Evolutionary conservation across 2,888 invertebrate genomes (phyloP), one percentile per base, ranked within the genome.

Genomic region (Philaethria dido): DNA sequence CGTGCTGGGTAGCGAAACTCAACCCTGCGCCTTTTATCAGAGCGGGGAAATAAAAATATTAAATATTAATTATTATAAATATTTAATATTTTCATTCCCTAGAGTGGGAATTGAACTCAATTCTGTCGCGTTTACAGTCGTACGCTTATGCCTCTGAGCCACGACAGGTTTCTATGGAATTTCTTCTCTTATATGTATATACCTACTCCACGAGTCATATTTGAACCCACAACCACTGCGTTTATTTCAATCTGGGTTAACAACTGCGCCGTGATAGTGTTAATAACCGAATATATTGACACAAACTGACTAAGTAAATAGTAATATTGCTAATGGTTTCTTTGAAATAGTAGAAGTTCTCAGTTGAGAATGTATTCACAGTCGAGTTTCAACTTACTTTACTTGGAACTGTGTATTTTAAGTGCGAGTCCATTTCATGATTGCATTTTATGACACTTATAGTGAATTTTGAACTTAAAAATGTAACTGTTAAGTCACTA

Each of bases 371-470:
- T 25, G 48, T 14, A 48, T 48, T 48, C n/a, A 13, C 20, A 3
- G 0, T 48, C 5, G 8, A 48, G 48, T 48, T 48, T 52, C 16
- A 33, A 29, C n/a, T 9, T 29, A 29, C 29, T 11, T 52, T 16
- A 22, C 9, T 50, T 29, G 50, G 11, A 50, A 50, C n/a, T 50
- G n/a, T 50, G n/a, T 29, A 29, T 50, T 50, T n/a, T 16, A 50
- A 9, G 29, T 29, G 11, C 0, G n/a, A 29, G 25, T 22, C 22
- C 14, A 48, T 50, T 50, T 50, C 25, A 3, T 29, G 50, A 50
- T 50, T 50, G 50, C 25, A 50, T 29, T 50, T 25, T 6, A n/a
- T 9, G 2, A 9, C 8, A 9, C 16, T 52, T 52, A 11, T 1
- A 16, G 1, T 1, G 6, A 4, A 29, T 29, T 29, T 4, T 29